Conservation (phyloP, 1,140 invertebrate genomes). For the Bombus breviceps region DNA sequence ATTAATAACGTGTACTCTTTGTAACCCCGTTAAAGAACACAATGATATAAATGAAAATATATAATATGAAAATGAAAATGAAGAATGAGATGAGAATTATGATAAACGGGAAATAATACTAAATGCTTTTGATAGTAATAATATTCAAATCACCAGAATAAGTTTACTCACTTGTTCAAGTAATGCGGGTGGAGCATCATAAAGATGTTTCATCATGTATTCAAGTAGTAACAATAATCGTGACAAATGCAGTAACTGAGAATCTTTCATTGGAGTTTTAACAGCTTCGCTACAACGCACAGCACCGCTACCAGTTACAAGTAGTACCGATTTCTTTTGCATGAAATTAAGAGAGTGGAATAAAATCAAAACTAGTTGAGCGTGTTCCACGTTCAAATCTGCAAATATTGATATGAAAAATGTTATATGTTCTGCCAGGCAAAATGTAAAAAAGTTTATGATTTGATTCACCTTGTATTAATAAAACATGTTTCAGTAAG, state of each 20-base stretch:
- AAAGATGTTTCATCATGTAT: constrained; percentile 97
- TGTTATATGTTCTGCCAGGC: background rate
- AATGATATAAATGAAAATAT: constrained; percentile 19
- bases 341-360: constrained; percentile 97
- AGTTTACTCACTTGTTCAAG: constrained; percentile 87
- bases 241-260: constrained; percentile 91
- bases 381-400: constrained; percentile 98
- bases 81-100: constrained; percentile 9
- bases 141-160: background rate
- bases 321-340: constrained; percentile 97
- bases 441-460: background rate
- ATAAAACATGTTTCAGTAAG: background rate
- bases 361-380: constrained; percentile 95
- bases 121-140: constrained; percentile 1
- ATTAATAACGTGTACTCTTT: background rate
- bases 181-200: constrained; percentile 91
- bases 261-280: constrained; percentile 85
- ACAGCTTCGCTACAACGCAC: constrained; percentile 87
- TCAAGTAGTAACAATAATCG: constrained; percentile 95
- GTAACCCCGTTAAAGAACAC: background rate
- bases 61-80: constrained; percentile 34
- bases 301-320: constrained; percentile 88
- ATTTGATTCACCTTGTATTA: background rate
- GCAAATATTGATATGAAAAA: constrained; percentile 35
- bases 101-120: constrained; percentile 14